Percentiles rank a stretch among this genome's conserved stretches.
phyloP scores from a whole-genome alignment of 2,888 invertebrate species.

The Andrena haemorrhoa region DNA sequence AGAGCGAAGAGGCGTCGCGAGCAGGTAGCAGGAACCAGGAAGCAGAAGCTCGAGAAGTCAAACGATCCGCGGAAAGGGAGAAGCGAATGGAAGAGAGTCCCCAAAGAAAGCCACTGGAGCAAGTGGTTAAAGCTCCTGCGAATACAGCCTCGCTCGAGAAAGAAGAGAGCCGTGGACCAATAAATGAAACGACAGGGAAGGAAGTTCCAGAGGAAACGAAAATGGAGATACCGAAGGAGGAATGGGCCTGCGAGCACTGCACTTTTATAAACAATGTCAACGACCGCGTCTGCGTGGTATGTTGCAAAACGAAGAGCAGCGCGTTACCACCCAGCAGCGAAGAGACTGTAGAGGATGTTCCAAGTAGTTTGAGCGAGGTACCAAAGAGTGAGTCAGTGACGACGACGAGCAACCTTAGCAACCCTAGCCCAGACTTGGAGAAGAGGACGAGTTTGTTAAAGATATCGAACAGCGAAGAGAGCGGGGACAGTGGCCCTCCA shows the following conservation, averaged over 20 bases:
- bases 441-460: constrained; percentile 71
- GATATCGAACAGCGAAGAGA: constrained; percentile 79
- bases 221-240: constrained; percentile 77
- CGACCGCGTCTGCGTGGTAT: constrained; percentile 92
- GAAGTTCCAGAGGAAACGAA: neutral
- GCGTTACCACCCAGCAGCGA: constrained; percentile 74
- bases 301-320: constrained; percentile 90
- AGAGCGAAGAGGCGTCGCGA: constrained; percentile 9
- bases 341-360: constrained; percentile 24
- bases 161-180: neutral
- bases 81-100: constrained; percentile 7
- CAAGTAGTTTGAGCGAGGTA: constrained; percentile 55
- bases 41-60: constrained; percentile 7
- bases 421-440: constrained; percentile 65
- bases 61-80: constrained; percentile 23
- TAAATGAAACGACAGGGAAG: neutral
- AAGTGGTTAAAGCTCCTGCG: constrained; percentile 5
- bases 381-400: constrained; percentile 32
- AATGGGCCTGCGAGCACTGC: constrained; percentile 96
- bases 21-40: constrained; percentile 28
- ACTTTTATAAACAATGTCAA: constrained; percentile 94
- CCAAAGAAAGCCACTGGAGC: constrained; percentile 10
- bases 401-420: constrained; percentile 38
- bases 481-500: constrained; percentile 81
- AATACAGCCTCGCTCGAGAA: neutral